Evolutionary conservation across 2,113 vertebrate genomes (phyloP), one percentile per base, ranked within the genome.

Genomic region (Xenopus borealis): DNA sequence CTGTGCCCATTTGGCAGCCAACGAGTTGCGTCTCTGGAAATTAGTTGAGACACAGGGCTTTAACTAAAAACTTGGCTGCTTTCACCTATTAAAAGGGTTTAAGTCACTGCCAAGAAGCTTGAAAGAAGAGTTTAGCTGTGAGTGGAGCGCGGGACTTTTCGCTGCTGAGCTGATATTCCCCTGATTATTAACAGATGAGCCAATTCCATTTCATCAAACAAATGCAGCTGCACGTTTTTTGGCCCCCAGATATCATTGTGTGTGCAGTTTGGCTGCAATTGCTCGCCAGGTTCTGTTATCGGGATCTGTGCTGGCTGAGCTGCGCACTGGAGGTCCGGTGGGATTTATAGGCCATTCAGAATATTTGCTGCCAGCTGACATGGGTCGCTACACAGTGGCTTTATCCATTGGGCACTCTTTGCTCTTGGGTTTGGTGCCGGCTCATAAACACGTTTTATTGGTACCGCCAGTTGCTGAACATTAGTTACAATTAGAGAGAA

Each of bases 121-220:
- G 78, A 77, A 84, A 79, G 33, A 50, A 78, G 84, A 82, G 73
- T 70, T 65, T 81, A 40, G 83, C 80, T 79, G 74, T 79, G 45
- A 64, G 81, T 58, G 71, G 79, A 64, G 79, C 61, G 23, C 74
- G 62, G 62, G 82, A 80, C 44, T 20, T 58, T 17, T 20, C 44
- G 55, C 46, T 71, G 81, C 72, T 79, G 52, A 78, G 78, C 55
- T 72, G 79, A 84, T 4, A 74, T 82, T 78, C 71, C 81, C 81
- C 80, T 40, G 47, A 85, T 85, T 85, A 80, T 81, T 86, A 87
- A 84, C 84, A 86, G 79, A 85, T 78, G 82, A 85, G 82, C 72
- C 69, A 75, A 80, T 58, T 71, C n/a, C 20, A 58, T 80, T 65
- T n/a, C 82, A 79, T 82, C 75, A 82, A 78, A 61, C 33, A 66